Evolutionary conservation across 2,113 vertebrate genomes (phyloP), one percentile per base, ranked within the genome.

Genomic region (Podarcis raffonei): DNA sequence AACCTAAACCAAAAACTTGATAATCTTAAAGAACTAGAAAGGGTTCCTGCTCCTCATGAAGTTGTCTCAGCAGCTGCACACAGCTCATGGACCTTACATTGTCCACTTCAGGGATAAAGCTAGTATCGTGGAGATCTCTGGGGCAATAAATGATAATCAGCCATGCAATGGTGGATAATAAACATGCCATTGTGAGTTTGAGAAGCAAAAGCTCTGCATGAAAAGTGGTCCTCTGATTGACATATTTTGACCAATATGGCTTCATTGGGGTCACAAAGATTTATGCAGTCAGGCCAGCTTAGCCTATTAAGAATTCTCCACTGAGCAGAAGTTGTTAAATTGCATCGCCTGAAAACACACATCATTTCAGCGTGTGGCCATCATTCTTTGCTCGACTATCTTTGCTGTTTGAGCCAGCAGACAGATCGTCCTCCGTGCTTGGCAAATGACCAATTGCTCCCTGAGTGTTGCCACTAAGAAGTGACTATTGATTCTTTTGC

Each of bases 231-330:
- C 53, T 87, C 80, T 78, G 85, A 83, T 71, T 78, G 89, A 68
- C 71, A 66, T 57, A 81, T 81, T 86, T 88, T 82, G 81, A 84
- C 87, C 81, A 83, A 88, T 53, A 78, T 57, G 81, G 62, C 66
- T 86, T 83, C 65, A 77, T 71, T 76, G 79, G 62, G 65, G 35
- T 83, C 35, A 57, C 6, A 23, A 87, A 78, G 80, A 78, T 83
- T 86, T 90, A 86, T 83, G 39, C 22, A 42, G 65, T 42, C 42
- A 71, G 42, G 48, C 72, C 13, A 39, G 62, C 20, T 69, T n/a
- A 82, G 20, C 57, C 79, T 53, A 69, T 68, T 77, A 83, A 53
- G 84, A 78, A 69, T 86, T 87, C 79, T 71, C 27, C 75, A 42
- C 66, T 69, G 42, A 62, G 48, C 42, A 71, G 71, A 53, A 78